phyloP scores from a whole-genome alignment of 92 coral and sea anemone genomes.

The Metridium senile region DNA sequence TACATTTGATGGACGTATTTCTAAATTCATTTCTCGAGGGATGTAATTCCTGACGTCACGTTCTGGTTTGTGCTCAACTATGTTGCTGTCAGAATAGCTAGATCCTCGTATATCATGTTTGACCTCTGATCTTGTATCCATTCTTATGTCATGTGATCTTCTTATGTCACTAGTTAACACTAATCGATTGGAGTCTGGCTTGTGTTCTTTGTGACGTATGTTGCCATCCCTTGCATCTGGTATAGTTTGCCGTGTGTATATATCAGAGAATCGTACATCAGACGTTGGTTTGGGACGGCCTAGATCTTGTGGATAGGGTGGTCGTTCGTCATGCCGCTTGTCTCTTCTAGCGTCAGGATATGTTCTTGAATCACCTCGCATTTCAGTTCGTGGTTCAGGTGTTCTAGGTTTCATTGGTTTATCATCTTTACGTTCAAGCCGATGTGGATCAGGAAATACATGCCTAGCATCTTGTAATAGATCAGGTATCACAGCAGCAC shows the following conservation, averaged over 20 bases:
- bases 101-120: slow-evolving; percentile 5
- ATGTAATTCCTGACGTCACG: background rate
- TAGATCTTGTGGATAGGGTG: slow-evolving; percentile 7
- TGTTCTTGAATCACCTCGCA: slow-evolving; percentile 15
- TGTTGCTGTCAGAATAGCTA: slow-evolving; percentile 14
- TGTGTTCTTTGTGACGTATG: slow-evolving; percentile 5
- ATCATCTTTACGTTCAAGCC: slow-evolving; percentile 25
- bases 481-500: slow-evolving; percentile 85
- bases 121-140: slow-evolving; percentile 22
- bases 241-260: background rate
- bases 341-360: slow-evolving; percentile 16
- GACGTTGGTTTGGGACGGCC: background rate
- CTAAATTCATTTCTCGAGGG: background rate
- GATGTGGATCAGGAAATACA: slow-evolving; percentile 60
- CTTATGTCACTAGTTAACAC: slow-evolving; percentile 7
- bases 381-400: slow-evolving; percentile 33
- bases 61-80: slow-evolving; percentile 22
- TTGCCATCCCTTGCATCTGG: slow-evolving; percentile 12
- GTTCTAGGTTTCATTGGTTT: slow-evolving; percentile 10
- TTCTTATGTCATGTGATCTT: slow-evolving; percentile 24
- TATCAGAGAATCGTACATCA: slow-evolving; percentile 10
- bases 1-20: slow-evolving; percentile 5
- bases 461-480: slow-evolving; percentile 31
- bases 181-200: slow-evolving; percentile 6
- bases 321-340: slow-evolving; percentile 9